Percentiles rank a stretch among this genome's conserved stretches.
phyloP scores from a whole-genome alignment of 2,113 vertebrate genomes.

The Pelecanoides urinatrix region DNA sequence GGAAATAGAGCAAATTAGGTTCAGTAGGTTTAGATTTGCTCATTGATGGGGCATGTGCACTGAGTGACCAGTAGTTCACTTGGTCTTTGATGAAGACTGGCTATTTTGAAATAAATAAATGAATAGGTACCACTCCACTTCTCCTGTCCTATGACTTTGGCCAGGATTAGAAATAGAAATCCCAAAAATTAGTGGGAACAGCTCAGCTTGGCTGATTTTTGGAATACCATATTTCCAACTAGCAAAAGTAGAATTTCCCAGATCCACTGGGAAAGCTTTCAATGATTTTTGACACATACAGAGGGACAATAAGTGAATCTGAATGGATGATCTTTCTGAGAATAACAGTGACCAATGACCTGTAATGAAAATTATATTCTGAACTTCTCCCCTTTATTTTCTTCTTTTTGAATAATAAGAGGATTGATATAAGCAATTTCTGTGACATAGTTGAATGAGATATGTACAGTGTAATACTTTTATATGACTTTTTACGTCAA shows the following conservation, averaged over 20 bases:
- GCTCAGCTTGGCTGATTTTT: background rate
- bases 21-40: background rate
- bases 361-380: background rate
- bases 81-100: background rate
- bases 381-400: background rate
- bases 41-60: background rate
- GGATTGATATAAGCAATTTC: background rate
- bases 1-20: background rate
- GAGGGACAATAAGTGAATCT: background rate
- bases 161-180: background rate
- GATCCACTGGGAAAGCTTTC: background rate
- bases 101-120: background rate
- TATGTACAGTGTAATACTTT: background rate
- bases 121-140: background rate
- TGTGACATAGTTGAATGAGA: background rate
- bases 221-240: background rate
- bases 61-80: background rate
- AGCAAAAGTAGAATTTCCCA: background rate
- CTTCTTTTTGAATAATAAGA: background rate
- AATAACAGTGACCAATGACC: background rate
- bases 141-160: background rate
- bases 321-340: background rate
- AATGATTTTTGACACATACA: background rate
- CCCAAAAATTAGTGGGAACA: rapidly evolving
- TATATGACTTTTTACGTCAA: background rate